Base-by-base conservation (phyloP, 1,140 invertebrate species). In the Neodiprion pinetum region DNA sequence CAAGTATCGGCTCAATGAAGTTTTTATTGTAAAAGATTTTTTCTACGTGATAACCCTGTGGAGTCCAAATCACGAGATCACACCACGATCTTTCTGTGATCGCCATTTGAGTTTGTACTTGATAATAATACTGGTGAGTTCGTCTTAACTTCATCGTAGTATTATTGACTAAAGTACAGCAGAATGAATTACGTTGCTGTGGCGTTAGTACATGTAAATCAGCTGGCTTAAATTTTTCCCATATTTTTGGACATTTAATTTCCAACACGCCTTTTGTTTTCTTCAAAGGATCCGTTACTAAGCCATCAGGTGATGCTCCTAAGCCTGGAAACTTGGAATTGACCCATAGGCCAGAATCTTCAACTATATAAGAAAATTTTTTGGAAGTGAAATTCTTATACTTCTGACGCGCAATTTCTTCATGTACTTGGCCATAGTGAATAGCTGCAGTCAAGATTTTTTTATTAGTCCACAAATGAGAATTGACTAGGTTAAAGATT, bases 31-130 rank as follows among this genome's bases (percentile, higher is more conserved):
- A 75, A 61, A 40, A 28, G 12, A 79, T 72, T 72, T 67, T 74
- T 74, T 77, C 71, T 53, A 75, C 67, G 48, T 77, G 66, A 67
- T 74, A 74, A 73, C 67, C 75, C 48, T 75, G 69, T 61, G 75
- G 14, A 1, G 77, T 80, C 79, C 76, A 80, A 50, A 77, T 73
- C 48, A 80, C 76, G 73, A 79, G 79, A 67, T 79, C 74, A 77
- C 79, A 80, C 74, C 74, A 80, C 49, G 14, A 49, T 47, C 61
- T 72, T 71, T 72, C 74, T 12, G 70, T 74, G 65, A 80, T 68
- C 50, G 72, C 72, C 74, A 80, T 77, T 50, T 77, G 72, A 11
- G 49, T 76, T 73, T 80, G 79, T 21, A 77, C 67, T 40, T 77
- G 73, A 49, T 67, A 73, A 75, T 75, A 71, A 72, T 77, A 77